Conservation (phyloP, 2,113 vertebrate species). For the Tricholaema leucomelas region DNA sequence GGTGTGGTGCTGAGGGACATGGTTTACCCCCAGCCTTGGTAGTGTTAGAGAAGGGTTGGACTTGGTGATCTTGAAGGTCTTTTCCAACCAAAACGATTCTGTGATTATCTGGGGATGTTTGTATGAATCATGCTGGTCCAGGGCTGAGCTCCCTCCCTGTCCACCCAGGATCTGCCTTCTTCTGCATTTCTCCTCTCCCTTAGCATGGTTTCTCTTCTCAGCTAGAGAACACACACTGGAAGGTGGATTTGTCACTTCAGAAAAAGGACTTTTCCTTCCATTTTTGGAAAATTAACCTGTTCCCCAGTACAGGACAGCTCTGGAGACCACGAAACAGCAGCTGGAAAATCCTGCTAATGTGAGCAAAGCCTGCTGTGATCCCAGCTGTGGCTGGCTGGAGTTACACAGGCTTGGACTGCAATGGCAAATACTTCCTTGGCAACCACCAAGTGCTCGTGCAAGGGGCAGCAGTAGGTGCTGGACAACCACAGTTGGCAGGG, state of each 20-base stretch:
- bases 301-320: background rate
- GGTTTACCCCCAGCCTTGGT: too few species aligned
- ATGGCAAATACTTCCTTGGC: background rate
- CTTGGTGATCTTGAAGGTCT: too few species aligned
- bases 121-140: background rate
- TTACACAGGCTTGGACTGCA: rapidly evolving
- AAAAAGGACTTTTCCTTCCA: background rate
- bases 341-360: background rate
- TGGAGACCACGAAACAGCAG: background rate
- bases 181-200: background rate
- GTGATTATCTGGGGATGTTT: too few species aligned
- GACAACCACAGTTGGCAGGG: background rate
- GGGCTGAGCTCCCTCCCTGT: background rate
- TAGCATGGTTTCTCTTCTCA: background rate
- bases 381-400: background rate
- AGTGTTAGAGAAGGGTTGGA: too few species aligned
- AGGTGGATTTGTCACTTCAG: background rate
- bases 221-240: background rate
- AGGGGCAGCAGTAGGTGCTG: background rate
- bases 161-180: background rate
- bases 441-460: background rate
- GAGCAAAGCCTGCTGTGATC: background rate
- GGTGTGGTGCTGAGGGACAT: too few species aligned
- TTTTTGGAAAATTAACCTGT: background rate
- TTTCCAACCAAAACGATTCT: too few species aligned